phyloP scores from a whole-genome alignment of 2,888 invertebrate genomes.

The Pimpla rufipes region DNA sequence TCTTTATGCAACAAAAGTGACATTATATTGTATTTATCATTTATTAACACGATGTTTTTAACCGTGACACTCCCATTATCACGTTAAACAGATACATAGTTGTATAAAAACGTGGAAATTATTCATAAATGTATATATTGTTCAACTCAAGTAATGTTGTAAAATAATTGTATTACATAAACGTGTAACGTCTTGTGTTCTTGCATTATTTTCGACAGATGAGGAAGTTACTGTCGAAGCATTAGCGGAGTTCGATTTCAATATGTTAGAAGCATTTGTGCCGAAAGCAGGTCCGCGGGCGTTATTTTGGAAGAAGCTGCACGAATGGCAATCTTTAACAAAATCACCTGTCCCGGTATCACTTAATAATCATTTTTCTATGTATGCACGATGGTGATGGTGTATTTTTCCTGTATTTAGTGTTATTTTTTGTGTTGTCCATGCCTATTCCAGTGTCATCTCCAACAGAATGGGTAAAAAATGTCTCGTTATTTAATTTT shows the following conservation, averaged over 20 bases:
- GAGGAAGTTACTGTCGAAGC: slow-evolving; percentile 1
- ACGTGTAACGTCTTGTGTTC: neutral
- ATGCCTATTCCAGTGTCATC: neutral
- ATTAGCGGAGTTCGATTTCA: neutral
- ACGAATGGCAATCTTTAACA: neutral
- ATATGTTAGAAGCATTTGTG: neutral
- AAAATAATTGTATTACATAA: too few relatives aligned
- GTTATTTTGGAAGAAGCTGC: slow-evolving; percentile 6
- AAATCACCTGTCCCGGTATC: neutral
- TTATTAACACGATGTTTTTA: too few relatives aligned
- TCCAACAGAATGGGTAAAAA: neutral
- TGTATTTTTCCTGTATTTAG: slow-evolving; percentile 1
- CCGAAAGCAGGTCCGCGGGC: slow-evolving; percentile 10
- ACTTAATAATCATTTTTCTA: neutral
- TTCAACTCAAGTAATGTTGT: too few relatives aligned
- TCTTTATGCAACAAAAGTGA: too few relatives aligned
- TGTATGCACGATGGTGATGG: slow-evolving; percentile 6
- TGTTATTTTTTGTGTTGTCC: slow-evolving; percentile 4
- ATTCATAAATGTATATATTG: too few relatives aligned
- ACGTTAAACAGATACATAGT: too few relatives aligned
- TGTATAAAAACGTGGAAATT: too few relatives aligned
- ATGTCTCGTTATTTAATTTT: neutral
- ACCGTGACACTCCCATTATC: too few relatives aligned
- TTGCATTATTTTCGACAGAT: slow-evolving; percentile 2
- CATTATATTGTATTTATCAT: too few relatives aligned